Percentiles rank a stretch among this genome's conserved stretches.
These are phyloP conservation scores for Albula glossodonta DNA, from an alignment of 2,113 vertebrate species.

Conservation along the genomic window DNA sequence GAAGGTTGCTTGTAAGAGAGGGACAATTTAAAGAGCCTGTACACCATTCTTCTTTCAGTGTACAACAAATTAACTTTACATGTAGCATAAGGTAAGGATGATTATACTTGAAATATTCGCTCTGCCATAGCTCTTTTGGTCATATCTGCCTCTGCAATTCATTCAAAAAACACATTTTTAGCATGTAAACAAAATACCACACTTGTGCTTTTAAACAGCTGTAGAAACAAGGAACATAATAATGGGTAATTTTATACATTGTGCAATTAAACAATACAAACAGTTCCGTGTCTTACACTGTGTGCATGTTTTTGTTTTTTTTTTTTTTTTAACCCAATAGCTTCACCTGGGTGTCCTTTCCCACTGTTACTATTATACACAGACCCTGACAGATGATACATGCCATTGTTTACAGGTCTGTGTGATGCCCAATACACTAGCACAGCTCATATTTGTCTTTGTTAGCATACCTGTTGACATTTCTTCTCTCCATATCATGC, in stretches of 20 bases:
- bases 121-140: too few species aligned
- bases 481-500: background rate
- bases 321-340: background rate
- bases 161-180: too few species aligned
- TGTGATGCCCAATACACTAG: background rate
- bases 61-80: background rate
- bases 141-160: too few species aligned
- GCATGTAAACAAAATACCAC: too few species aligned
- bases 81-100: background rate
- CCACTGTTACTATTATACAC: background rate
- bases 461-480: background rate
- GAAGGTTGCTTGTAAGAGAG: constrained; percentile 15
- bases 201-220: too few species aligned
- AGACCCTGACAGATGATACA: background rate
- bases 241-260: too few species aligned
- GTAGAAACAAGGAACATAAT: too few species aligned
- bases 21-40: constrained; percentile 38
- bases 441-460: background rate
- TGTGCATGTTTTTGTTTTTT: background rate
- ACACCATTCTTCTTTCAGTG: background rate
- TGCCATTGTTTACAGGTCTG: background rate
- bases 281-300: background rate
- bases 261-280: background rate
- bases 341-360: background rate
- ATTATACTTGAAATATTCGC: too few species aligned